Conservation (phyloP, 1,140 invertebrate genomes). For the Holotrichia oblita region DNA sequence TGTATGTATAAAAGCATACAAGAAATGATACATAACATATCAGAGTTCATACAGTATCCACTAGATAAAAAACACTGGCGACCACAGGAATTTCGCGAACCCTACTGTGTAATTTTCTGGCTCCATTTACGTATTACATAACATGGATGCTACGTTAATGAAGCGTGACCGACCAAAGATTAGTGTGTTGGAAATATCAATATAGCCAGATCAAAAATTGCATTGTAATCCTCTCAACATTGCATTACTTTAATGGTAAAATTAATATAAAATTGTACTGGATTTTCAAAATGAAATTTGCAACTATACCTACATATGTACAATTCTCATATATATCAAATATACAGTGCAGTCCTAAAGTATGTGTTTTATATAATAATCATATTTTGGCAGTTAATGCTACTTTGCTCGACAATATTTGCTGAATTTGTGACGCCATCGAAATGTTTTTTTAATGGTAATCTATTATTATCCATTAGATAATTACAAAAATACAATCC, state of each 20-base stretch:
- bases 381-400: too few relatives aligned
- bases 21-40: neutral
- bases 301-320: too few relatives aligned
- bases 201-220: too few relatives aligned
- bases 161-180: neutral
- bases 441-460: too few relatives aligned
- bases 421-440: too few relatives aligned
- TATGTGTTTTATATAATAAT: too few relatives aligned
- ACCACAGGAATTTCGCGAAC: conserved; percentile 6
- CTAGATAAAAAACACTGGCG: neutral
- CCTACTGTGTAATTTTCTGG: neutral
- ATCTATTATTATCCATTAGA: too few relatives aligned
- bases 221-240: neutral
- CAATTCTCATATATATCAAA: too few relatives aligned
- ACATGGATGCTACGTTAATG: neutral
- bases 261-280: neutral
- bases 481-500: too few relatives aligned
- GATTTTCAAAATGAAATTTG: too few relatives aligned
- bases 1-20: neutral
- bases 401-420: too few relatives aligned
- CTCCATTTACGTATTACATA: conserved; percentile 1
- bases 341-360: too few relatives aligned
- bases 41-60: neutral
- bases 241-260: neutral
- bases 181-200: neutral